Base-by-base conservation (phyloP, 2,797 vertebrate species). In the Arctocebus calabarensis region DNA sequence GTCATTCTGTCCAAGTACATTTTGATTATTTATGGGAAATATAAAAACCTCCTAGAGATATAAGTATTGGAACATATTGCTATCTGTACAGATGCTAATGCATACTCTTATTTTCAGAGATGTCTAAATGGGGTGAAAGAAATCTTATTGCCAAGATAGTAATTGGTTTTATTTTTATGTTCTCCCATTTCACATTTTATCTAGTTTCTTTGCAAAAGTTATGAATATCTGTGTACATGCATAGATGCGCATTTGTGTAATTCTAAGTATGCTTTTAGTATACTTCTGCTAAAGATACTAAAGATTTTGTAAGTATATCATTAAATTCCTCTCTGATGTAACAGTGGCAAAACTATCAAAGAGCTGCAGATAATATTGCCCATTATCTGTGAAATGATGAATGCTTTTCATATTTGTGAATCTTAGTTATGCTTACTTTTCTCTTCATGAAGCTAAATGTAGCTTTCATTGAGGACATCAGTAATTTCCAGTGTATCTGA, bases 91-190 rank as follows among this genome's bases (percentile, higher is more conserved):
- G 90, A 77, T 57, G 57, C 20, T 84, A 96, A 97, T 86, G 29
- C n/a, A 68, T 37, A 23, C 19, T 94, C 61, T 93, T 74, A 74
- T 93, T 96, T 94, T 92, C 86, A 92, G 75, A 92, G 79, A 88
- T 79, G 29, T 59, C 62, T 71, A 90, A 85, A 74, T 57, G 75
- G 45, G 88, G 61, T 32, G 40, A 91, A 90, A 55, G 62, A 90
- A 79, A 61, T 55, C 88, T 78, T 85, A 82, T 70, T 90, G 86
- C 74, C 66, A 92, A 90, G 74, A 71, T 43, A 79, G 34, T 92
- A 74, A 92, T 84, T 92, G 70, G 25, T 84, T 93, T 96, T 90
- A 91, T 91, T 94, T 94, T 95, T 89, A 71, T 62, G 29, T 61
- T 89, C 68, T 88, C 88, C 10, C 32, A 71, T 92, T 91, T 93